Evolutionary conservation across 2,888 invertebrate genomes (phyloP).

Genomic region (Platerodrilus igneus): DNA sequence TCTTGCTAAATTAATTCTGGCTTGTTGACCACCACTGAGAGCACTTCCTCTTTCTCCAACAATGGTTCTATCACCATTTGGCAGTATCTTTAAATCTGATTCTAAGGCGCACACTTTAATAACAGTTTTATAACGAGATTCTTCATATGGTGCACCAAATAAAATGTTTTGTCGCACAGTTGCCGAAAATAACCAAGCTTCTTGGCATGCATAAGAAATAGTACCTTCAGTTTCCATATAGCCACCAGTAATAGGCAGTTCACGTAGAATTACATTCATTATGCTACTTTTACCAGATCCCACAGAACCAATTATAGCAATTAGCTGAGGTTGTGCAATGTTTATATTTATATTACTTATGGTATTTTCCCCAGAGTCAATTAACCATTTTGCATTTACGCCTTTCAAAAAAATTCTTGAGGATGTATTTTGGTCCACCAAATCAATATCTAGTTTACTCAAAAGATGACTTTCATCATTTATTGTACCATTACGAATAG

Average conservation of each 20-base stretch:
- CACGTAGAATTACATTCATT: conserved; percentile 65
- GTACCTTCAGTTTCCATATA: conserved; percentile 56
- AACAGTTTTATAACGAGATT: conserved; percentile 56
- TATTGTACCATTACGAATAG: background rate
- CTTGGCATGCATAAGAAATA: conserved; percentile 59
- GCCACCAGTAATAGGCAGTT: conserved; percentile 61
- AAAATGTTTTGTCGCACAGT: conserved; percentile 72
- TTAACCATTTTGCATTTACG: conserved; percentile 11
- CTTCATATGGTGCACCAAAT: conserved; percentile 63
- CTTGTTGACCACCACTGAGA: conserved; percentile 81
- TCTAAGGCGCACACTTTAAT: conserved; percentile 61
- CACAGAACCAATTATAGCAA: conserved; percentile 61
- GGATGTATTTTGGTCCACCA: too few relatives aligned
- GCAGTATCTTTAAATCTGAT: conserved; percentile 73
- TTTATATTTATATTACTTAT: conserved; percentile 32
- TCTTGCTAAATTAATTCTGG: conserved; percentile 74
- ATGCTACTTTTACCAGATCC: conserved; percentile 65
- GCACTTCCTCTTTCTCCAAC: conserved; percentile 79
- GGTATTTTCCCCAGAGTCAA: conserved; percentile 23
- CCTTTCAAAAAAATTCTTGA: conserved; percentile 57
- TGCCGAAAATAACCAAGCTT: conserved; percentile 59
- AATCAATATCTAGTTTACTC: background rate
- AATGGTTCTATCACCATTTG: conserved; percentile 69
- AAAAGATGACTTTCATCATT: background rate
- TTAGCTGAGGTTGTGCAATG: conserved; percentile 35